Evolutionary conservation across 2,113 vertebrate genomes (phyloP).

Genomic region (Sula dactylatra): DNA sequence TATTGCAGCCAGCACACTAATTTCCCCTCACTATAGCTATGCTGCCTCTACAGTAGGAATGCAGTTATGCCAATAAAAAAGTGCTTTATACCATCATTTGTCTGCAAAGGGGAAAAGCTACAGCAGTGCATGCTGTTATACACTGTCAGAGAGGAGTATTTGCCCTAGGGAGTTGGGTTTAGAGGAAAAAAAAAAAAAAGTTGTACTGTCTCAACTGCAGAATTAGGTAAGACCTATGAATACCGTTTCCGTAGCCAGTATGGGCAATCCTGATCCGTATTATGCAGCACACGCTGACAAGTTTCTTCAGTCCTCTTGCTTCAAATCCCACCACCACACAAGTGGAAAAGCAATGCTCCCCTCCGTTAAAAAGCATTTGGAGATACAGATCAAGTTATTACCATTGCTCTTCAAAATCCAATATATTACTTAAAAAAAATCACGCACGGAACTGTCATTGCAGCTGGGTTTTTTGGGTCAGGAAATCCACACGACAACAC

Average conservation of each 20-base stretch:
- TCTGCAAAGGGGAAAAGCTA: background rate
- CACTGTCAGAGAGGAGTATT: fast-evolving
- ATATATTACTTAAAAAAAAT: background rate
- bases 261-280: background rate
- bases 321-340: background rate
- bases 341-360: background rate
- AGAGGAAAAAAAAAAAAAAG: background rate
- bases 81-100: background rate
- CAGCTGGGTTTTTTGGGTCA: background rate
- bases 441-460: fast-evolving
- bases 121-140: background rate
- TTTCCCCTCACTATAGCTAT: background rate
- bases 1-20: background rate
- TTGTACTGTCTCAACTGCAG: background rate
- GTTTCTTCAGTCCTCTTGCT: background rate
- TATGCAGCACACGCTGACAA: background rate
- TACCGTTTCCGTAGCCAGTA: fast-evolving
- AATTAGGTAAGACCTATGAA: background rate
- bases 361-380: background rate
- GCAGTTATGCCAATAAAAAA: background rate
- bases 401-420: background rate
- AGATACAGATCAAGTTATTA: background rate
- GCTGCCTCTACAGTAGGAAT: background rate
- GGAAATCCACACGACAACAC: background rate
- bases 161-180: background rate